Conservation (phyloP, 1,140 invertebrate genomes). For the Dolichoris vasculosae region DNA sequence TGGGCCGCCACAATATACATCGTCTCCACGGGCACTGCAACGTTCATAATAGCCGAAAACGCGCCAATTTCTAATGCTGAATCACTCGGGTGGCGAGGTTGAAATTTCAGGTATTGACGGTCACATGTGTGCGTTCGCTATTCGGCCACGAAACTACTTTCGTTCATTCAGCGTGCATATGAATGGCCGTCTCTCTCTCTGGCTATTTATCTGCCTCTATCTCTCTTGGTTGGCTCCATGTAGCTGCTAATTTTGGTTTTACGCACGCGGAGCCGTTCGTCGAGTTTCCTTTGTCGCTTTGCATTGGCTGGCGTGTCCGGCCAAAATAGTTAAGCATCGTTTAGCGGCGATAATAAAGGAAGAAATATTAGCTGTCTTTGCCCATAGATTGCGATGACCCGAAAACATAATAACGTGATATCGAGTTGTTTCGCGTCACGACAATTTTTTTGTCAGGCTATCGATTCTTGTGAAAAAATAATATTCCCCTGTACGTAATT, state of each 20-base stretch:
- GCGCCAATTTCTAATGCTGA: slow-evolving; percentile 14
- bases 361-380: not conserved
- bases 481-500: too few relatives aligned
- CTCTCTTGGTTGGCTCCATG: not conserved
- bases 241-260: slow-evolving; percentile 7
- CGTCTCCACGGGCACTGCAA: not conserved
- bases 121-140: not conserved
- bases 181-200: slow-evolving; percentile 5
- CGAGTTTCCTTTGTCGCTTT: not conserved
- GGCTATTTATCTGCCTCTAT: too few relatives aligned
- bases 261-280: not conserved
- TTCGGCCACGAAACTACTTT: not conserved
- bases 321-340: not conserved
- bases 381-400: not conserved
- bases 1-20: not conserved
- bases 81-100: not conserved
- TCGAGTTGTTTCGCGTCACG: not conserved
- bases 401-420: not conserved
- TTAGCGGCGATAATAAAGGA: too few relatives aligned
- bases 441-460: too few relatives aligned
- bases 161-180: slow-evolving; percentile 18
- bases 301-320: not conserved
- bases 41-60: not conserved
- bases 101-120: not conserved
- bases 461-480: too few relatives aligned